Percentiles rank a stretch among this genome's conserved stretches.
Evolutionary conservation across 2,113 vertebrate genomes (phyloP).

Genomic region (Noctilio leporinus): DNA sequence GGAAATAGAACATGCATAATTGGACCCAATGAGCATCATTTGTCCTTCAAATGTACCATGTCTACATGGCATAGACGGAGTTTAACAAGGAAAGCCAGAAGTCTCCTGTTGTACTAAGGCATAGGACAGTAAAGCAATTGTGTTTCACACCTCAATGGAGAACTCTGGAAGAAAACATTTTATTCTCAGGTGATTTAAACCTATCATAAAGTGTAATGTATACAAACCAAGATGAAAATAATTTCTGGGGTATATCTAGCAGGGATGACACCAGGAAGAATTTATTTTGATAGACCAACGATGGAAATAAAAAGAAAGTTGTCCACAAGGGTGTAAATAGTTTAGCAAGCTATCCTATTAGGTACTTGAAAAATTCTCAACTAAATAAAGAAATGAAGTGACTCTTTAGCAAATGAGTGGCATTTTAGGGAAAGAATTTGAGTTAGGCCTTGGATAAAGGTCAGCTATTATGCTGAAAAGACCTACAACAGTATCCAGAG

Average conservation of each 20-base stretch:
- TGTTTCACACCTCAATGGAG: not conserved
- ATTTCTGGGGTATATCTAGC: constrained; percentile 10
- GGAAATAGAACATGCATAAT: constrained; percentile 29
- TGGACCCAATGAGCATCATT: constrained; percentile 25
- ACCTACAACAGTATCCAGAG: not conserved
- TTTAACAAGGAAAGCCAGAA: not conserved
- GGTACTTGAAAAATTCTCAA: constrained; percentile 32
- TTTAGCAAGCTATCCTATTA: not conserved
- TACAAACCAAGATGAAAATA: constrained; percentile 6
- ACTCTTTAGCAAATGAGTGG: constrained; percentile 16
- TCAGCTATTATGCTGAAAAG: not conserved
- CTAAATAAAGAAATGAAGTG: not conserved
- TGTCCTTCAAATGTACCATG: not conserved
- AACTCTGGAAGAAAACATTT: not conserved
- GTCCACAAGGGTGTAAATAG: not conserved
- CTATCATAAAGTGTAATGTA: not conserved
- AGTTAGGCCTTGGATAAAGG: not conserved
- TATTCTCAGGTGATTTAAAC: constrained; percentile 31
- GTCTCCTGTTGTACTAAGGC: not conserved
- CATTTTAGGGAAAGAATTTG: not conserved
- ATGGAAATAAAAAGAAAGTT: constrained; percentile 13
- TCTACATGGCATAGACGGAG: not conserved
- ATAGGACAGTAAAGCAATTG: not conserved
- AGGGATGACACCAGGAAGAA: not conserved
- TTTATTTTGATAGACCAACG: constrained; percentile 10